Evolutionary conservation across 2,888 invertebrate species (phyloP), one percentile per base, ranked within the genome.

Genomic region (Dysmachus trigonus): DNA sequence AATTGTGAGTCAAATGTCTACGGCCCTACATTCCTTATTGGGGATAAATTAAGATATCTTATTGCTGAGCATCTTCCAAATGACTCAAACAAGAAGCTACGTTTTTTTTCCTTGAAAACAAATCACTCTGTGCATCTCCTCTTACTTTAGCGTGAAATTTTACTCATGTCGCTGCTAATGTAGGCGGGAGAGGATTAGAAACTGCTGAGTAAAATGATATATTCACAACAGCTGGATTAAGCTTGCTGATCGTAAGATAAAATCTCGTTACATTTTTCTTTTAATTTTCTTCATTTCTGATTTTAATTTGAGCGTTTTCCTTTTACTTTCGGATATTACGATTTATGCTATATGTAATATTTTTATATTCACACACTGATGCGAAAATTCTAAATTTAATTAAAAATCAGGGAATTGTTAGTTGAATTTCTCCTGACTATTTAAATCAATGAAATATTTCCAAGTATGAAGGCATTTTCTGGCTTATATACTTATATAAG

Each of bases 121-220:
- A 51, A 77, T 27, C 77, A 38, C 27, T 22, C 7, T 79, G 47
- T 30, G 51, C 79, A 79, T 47, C 79, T 79, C 51, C 79, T 47
- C 51, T 47, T 79, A 79, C 79, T 79, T 79, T 47, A 79, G 47
- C 79, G 47, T 79, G 79, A 79, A 79, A 79, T 79, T 41, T 30
- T 79, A 79, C 79, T 79, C 79, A 47, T 47, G 51, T 22, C 71
- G 27, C n/a, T 38, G 22, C 22, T 83, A 83, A 31, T 22, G 83
- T 84, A 84, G 83, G 71, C 71, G 72, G 72, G 41, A 72, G 72
- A 72, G 72, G 72, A 84, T 84, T 84, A 84, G 41, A 72, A 84
- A 84, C 79, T 79, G 79, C 83, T 84, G 72, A 72, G 27, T 72
- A 84, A 72, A 84, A 62, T 82, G 72, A 84, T 84, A 84, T 84